Evolutionary conservation across 2,113 vertebrate genomes (phyloP), one percentile per base, ranked within the genome.

Genomic region (Proteles cristata): DNA sequence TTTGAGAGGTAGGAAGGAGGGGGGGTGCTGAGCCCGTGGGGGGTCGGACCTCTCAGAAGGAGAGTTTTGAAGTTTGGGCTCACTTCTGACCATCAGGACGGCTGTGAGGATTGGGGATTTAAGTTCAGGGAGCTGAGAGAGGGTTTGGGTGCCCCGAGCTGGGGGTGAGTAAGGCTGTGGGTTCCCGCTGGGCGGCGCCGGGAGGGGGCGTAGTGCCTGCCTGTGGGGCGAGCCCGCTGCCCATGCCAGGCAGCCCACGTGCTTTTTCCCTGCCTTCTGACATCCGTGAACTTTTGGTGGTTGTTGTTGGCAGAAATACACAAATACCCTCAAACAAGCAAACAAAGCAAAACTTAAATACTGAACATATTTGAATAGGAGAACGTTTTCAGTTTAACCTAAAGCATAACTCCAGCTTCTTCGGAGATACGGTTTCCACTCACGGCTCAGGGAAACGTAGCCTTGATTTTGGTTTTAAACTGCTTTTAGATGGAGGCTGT

Each of bases 261-360:
- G 63, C 43, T 16, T 82, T 45, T 39, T 66, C 88, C 25, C 21
- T 17, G 25, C 10, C 0, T 63, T 76, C 50, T 92, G 65, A 88
- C 58, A 71, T 50, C 11, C 53, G 4, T 21, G 31, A 69, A 68
- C 93, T 90, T 74, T 55, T 63, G 65, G 33, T 55, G 45, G 15
- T 26, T 31, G 35, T 91, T 88, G 58, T 96, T 79, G 91, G 88
- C n/a, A 45, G 81, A 88, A 55, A 79, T 33, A 69, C 50, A 88
- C 28, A 95, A 89, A 68, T 48, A 23, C 8, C 39, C 53, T 33
- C 39, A 55, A 86, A 82, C 76, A 84, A 86, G 66, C 33, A 88
- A 71, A n/a, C 53, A 65, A 76, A 65, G 15, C 48, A 0, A 92
- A 68, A 89, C 69, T 25, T 33, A 80, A 76, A 14, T 73, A 53